Evolutionary conservation across 2,113 vertebrate genomes (phyloP).

Genomic region (Terrapene triunguis): DNA sequence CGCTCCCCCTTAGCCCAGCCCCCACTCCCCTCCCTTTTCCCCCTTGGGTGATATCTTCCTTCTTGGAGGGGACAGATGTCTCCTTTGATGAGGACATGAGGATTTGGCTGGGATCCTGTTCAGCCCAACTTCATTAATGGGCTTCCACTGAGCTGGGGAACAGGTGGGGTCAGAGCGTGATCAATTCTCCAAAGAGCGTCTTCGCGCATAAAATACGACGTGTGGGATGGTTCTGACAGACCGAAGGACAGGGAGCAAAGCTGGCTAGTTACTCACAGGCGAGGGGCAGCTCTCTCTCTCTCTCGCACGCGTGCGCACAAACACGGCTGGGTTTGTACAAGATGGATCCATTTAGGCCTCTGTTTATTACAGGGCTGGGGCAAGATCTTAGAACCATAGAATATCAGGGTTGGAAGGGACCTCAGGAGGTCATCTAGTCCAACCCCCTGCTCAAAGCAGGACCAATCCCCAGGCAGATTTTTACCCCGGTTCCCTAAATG

Average conservation of each 20-base stretch:
- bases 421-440: too few species aligned
- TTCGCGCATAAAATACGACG: slow-evolving; percentile 24
- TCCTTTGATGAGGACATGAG: slow-evolving; percentile 75
- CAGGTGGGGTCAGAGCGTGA: slow-evolving; percentile 66
- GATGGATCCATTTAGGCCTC: neutral
- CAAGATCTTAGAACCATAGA: neutral
- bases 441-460: too few species aligned
- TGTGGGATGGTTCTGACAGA: neutral
- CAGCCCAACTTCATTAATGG: slow-evolving; percentile 68
- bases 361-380: neutral
- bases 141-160: slow-evolving; percentile 49
- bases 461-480: too few species aligned
- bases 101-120: slow-evolving; percentile 69
- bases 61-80: slow-evolving; percentile 74
- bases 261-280: neutral
- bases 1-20: neutral
- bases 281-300: neutral
- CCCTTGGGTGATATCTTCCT: slow-evolving; percentile 33
- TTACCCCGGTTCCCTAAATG: too few species aligned
- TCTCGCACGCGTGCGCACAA: neutral
- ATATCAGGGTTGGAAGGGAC: too few species aligned
- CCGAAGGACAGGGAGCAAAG: neutral
- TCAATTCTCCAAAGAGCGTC: slow-evolving; percentile 21
- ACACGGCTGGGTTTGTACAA: neutral
- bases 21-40: neutral